Base-by-base conservation (phyloP, 2,797 vertebrate genomes). In the Sebastes wilsoni region DNA sequence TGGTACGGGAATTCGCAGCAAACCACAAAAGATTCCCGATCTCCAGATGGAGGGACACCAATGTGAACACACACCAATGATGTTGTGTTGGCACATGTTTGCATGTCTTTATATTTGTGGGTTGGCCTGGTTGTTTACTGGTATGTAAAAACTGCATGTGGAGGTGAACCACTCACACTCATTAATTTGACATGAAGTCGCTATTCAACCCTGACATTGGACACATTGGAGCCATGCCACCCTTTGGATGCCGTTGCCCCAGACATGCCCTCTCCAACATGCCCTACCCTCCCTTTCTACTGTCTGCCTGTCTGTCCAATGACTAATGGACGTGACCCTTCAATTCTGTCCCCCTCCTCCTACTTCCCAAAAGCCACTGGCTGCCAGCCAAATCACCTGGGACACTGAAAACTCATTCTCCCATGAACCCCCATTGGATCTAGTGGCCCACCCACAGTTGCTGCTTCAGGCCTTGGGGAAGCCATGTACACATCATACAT, bases 261-360 rank as follows among this genome's bases (percentile, higher is more conserved):
- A 90, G 90, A 91, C 91, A 75, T 93, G 90, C 88, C 87, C 89
- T 84, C 81, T 80, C 55, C 42, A 71, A 80, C 58, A 79, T 80
- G 32, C 34, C 77, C 60, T 65, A 2, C 77, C 60, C 75, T 81
- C 70, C 81, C 79, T 71, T 76, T 80, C 75, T 54, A 67, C 82
- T 36, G 82, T 83, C 87, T 85, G 88, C 74, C 28, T 83, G 85
- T 79, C 75, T 82, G 49, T 70, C 22, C 68, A 58, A 72, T 90
- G 90, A 93, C 83, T 89, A 92, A 93, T 89, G 72, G 87, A 56
- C 27, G 58, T 20, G 18, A 67, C 20, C 46, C 61, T 78, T 61
- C 58, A 68, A 69, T 77, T 72, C 66, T 23, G 66, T 54, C 18
- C 52, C 10, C 71, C 13, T 10, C 59, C 59, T 2, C 25, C 8